phyloP scores from a whole-genome alignment of 2,888 invertebrate species.

The Athalia cordata region DNA sequence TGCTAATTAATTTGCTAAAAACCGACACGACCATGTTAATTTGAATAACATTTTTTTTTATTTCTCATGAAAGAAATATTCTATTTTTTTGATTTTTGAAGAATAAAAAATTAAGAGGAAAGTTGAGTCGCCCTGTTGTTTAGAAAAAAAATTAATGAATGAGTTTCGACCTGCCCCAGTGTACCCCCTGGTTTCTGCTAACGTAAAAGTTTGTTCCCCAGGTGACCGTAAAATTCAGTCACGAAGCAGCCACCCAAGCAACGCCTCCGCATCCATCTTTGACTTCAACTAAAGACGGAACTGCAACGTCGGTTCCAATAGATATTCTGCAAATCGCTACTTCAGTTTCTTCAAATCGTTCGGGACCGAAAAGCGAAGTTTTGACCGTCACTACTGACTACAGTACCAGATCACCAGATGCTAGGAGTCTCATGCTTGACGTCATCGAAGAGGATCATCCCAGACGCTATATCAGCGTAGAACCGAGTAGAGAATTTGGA shows the following conservation, averaged over 20 bases:
- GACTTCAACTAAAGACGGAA: slow-evolving; percentile 14
- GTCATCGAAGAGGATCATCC: slow-evolving; percentile 41
- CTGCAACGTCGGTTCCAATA: neutral
- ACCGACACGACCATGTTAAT: too few species aligned
- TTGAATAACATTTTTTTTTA: too few species aligned
- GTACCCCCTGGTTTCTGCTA: neutral
- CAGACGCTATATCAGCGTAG: slow-evolving; percentile 16
- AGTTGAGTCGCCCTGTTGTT: too few species aligned
- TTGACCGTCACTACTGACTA: slow-evolving; percentile 52
- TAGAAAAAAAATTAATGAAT: too few species aligned
- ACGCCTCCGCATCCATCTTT: slow-evolving; percentile 43
- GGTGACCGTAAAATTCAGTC: slow-evolving; percentile 45
- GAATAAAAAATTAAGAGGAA: too few species aligned
- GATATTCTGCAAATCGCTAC: slow-evolving; percentile 27
- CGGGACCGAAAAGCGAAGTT: slow-evolving; percentile 49
- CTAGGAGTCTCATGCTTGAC: slow-evolving; percentile 27
- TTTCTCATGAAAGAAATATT: too few species aligned
- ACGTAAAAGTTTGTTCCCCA: neutral
- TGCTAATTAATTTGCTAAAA: too few species aligned
- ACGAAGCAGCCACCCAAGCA: slow-evolving; percentile 42
- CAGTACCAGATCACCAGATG: slow-evolving; percentile 36
- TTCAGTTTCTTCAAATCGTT: slow-evolving; percentile 43
- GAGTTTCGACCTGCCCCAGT: too few species aligned
- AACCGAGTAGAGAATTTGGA: slow-evolving; percentile 8
- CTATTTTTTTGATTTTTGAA: too few species aligned